Percentiles rank a stretch among this genome's conserved stretches.
Evolutionary conservation across 53 echinoderm and acorn worm genomes (phyloP).

Genomic region (Glandiceps talaboti): DNA sequence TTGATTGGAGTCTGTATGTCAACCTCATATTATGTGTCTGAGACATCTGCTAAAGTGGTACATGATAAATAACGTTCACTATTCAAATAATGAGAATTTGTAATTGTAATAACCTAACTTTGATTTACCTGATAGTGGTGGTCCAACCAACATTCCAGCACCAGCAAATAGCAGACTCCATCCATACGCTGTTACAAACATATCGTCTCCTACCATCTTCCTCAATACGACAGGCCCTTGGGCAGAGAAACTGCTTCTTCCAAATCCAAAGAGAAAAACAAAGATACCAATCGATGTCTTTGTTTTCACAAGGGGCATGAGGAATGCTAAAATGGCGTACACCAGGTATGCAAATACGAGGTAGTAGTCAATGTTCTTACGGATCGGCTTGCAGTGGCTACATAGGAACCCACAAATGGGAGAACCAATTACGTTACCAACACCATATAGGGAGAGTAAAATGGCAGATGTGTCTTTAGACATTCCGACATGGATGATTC

Average conservation of each 20-base stretch:
- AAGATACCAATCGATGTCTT: not conserved
- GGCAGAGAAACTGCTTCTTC: not conserved
- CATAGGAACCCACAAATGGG: not conserved
- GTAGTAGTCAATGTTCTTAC: not conserved
- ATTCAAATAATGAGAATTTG: too few relatives aligned
- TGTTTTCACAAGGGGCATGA: not conserved
- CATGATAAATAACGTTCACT: too few relatives aligned
- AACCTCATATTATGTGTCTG: too few relatives aligned
- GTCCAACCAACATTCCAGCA: not conserved
- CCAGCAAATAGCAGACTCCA: not conserved
- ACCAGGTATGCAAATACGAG: not conserved
- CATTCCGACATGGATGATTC: not conserved
- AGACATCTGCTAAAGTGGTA: too few relatives aligned
- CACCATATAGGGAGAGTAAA: not conserved
- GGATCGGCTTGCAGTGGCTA: not conserved
- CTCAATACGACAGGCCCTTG: not conserved
- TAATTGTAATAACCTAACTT: too few relatives aligned
- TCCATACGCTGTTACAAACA: not conserved
- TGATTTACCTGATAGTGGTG: not conserved
- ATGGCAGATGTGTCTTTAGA: not conserved
- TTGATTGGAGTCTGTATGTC: too few relatives aligned
- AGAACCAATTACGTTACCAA: not conserved
- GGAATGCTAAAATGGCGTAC: not conserved
- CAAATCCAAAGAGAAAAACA: not conserved
- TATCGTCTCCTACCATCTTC: not conserved